Conservation (phyloP, 2,888 invertebrate genomes). For the Chrysolina americana region DNA sequence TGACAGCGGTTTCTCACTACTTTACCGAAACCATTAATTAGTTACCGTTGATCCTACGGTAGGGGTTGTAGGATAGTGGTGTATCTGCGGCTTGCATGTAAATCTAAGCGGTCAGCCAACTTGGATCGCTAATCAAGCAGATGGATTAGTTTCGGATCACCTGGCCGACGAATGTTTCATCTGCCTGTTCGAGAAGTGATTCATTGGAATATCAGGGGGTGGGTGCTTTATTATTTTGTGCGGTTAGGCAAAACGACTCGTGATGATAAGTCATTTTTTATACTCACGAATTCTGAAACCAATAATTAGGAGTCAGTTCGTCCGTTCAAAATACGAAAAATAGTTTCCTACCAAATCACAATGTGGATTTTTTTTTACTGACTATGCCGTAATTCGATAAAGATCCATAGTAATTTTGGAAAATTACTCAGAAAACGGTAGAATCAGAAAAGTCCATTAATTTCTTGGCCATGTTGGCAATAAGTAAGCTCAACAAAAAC, state of each 20-base stretch:
- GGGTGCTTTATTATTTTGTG: constrained; percentile 16
- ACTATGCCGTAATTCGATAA: too few species aligned
- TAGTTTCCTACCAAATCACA: too few species aligned
- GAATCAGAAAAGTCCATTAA: too few species aligned
- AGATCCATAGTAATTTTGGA: too few species aligned
- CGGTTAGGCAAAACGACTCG: not conserved
- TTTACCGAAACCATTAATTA: constrained; percentile 20
- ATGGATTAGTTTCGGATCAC: constrained; percentile 58
- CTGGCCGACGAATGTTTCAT: constrained; percentile 60
- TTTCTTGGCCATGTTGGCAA: too few species aligned
- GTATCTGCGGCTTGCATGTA: constrained; percentile 22
- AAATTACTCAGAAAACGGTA: too few species aligned
- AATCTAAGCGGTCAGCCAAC: constrained; percentile 39
- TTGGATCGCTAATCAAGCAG: constrained; percentile 56
- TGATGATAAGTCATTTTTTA: not conserved
- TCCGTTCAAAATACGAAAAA: too few species aligned
- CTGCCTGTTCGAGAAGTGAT: constrained; percentile 39
- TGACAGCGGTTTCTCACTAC: constrained; percentile 20
- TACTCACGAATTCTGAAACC: too few species aligned
- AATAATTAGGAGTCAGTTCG: too few species aligned
- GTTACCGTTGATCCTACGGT: constrained; percentile 10
- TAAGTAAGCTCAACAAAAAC: too few species aligned
- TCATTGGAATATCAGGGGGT: constrained; percentile 6
- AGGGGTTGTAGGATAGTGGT: constrained; percentile 5
- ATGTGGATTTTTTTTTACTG: too few species aligned